Evolutionary conservation across 2,888 invertebrate species (phyloP).

Genomic region (Geophilus truncorum): DNA sequence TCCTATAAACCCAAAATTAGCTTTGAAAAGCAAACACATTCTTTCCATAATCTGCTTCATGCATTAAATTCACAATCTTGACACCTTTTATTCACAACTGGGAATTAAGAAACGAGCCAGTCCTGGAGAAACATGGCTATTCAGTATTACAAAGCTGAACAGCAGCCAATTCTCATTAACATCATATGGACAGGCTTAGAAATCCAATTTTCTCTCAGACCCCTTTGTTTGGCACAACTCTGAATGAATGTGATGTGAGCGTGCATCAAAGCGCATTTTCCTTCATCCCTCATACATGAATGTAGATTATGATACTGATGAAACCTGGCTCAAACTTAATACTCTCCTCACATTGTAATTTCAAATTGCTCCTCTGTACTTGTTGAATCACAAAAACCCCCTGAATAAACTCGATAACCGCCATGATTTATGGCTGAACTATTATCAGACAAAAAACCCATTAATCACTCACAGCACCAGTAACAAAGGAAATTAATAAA

Average conservation of each 20-base stretch:
- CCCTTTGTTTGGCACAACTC: neutral
- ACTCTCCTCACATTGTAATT: neutral
- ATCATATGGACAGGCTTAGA: slow-evolving; percentile 2
- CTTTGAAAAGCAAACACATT: too few relatives aligned
- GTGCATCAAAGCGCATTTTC: neutral
- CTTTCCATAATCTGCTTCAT: neutral
- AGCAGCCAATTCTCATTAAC: slow-evolving; percentile 3
- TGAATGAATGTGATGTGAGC: neutral
- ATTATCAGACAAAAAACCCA: too few relatives aligned
- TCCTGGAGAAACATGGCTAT: neutral
- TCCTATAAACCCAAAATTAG: too few relatives aligned
- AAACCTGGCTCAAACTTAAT: neutral
- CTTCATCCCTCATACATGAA: neutral
- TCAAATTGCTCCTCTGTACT: too few relatives aligned
- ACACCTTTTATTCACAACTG: neutral
- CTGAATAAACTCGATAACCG: neutral
- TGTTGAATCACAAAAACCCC: too few relatives aligned
- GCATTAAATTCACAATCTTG: neutral
- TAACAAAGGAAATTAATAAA: too few relatives aligned
- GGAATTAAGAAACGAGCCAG: neutral
- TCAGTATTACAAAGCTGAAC: neutral
- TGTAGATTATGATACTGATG: neutral
- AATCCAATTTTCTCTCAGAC: neutral
- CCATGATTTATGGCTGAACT: too few relatives aligned
- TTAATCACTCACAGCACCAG: too few relatives aligned